A percentile compares a stretch with the other conserved stretches of the same genome.
These are phyloP conservation scores for Alexandromys fortis DNA, from an alignment of 2,113 vertebrate species.

Conservation along the genomic window DNA sequence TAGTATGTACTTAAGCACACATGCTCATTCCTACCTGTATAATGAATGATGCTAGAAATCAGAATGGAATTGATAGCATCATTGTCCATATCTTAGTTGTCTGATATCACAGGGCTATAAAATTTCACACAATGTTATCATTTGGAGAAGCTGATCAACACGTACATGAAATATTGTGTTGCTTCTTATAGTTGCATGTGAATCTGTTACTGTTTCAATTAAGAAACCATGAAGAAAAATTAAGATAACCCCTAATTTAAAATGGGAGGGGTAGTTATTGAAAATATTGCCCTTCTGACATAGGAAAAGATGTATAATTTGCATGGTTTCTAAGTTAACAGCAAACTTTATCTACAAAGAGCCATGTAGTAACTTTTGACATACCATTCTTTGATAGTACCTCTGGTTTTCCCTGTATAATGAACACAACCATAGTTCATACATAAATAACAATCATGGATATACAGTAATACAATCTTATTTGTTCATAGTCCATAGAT, in stretches of 20 bases:
- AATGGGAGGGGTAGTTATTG: not conserved
- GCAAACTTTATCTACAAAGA: not conserved
- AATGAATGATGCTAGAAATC: not conserved
- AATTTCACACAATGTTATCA: not conserved
- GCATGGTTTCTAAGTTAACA: not conserved
- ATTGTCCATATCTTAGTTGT: not conserved
- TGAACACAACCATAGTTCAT: not conserved
- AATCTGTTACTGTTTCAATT: conserved; percentile 13
- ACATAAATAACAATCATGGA: not conserved
- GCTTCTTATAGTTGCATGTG: not conserved
- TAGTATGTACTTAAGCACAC: not conserved
- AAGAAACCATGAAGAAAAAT: not conserved
- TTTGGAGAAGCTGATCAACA: not conserved
- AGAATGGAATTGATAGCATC: not conserved
- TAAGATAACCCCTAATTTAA: not conserved
- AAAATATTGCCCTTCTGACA: not conserved
- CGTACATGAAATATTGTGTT: not conserved
- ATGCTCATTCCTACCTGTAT: not conserved
- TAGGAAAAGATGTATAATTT: not conserved
- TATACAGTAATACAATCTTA: not conserved
- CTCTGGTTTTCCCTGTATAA: not conserved
- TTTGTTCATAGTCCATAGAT: not conserved
- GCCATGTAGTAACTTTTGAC: not conserved
- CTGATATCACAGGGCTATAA: not conserved
- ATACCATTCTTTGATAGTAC: not conserved